These are phyloP conservation scores for Malurus cyaneus DNA, from an alignment of 2,113 vertebrate species.

Conservation along the genomic window DNA sequence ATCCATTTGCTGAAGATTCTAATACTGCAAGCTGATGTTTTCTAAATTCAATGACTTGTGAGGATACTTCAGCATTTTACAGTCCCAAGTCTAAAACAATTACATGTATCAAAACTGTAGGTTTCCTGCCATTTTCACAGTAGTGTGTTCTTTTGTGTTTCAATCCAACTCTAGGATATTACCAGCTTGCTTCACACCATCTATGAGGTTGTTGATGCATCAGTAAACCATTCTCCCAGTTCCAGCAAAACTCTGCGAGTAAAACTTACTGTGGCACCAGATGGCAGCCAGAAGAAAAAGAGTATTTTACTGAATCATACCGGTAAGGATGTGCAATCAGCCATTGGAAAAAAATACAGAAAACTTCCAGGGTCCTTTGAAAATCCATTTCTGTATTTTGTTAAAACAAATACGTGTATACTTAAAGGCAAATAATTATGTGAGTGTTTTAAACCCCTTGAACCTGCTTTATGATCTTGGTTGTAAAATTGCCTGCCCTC, in stretches of 20 bases:
- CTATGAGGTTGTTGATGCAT: constrained; percentile 96
- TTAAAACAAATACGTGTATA: neutral
- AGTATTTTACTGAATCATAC: constrained; percentile 78
- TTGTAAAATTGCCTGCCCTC: neutral
- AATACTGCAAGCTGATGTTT: neutral
- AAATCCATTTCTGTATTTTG: neutral
- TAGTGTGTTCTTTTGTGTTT: constrained; percentile 27
- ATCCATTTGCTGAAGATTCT: neutral
- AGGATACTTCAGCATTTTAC: neutral
- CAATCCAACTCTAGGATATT: constrained; percentile 84
- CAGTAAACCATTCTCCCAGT: constrained; percentile 94
- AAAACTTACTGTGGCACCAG: constrained; percentile 93
- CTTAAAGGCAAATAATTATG: neutral
- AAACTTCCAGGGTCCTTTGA: neutral
- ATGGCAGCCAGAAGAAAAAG: constrained; percentile 90
- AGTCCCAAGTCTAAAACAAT: neutral
- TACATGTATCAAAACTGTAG: neutral
- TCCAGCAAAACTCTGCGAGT: constrained; percentile 95
- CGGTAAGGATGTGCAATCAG: constrained; percentile 71
- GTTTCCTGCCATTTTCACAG: neutral
- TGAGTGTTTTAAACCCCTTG: neutral
- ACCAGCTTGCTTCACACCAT: constrained; percentile 97
- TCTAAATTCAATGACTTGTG: neutral
- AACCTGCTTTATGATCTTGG: neutral
- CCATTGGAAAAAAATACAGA: neutral